Evolutionary conservation across 2,888 invertebrate genomes (phyloP).

Genomic region (Luperina nickerlii): DNA sequence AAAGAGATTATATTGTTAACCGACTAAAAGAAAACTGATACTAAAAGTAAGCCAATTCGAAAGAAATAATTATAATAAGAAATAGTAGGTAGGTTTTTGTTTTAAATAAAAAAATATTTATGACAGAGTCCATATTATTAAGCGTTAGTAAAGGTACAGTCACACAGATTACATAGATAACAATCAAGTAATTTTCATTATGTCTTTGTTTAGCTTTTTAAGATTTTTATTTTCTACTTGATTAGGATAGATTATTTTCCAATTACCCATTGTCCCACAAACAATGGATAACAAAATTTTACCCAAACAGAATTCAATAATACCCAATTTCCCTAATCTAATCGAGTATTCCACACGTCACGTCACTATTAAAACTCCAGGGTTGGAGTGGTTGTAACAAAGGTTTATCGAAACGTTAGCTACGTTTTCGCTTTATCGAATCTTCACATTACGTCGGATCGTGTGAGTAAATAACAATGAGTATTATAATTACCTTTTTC

Average conservation of each 20-base stretch:
- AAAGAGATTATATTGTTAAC: background rate
- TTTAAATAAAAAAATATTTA: no score
- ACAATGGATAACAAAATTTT: constrained; percentile 4
- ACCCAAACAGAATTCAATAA: constrained; percentile 41
- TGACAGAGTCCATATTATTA: background rate
- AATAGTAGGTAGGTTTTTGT: background rate
- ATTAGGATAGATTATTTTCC: background rate
- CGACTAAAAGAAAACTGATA: background rate
- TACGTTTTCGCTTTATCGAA: constrained; percentile 71
- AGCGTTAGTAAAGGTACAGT: background rate
- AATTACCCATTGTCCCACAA: background rate
- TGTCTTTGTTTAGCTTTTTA: background rate
- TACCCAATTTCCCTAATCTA: constrained; percentile 51
- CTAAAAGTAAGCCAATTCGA: background rate
- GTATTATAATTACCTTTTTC: constrained; percentile 68
- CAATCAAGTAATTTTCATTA: background rate
- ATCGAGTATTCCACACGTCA: constrained; percentile 55
- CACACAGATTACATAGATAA: background rate
- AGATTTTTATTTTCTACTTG: background rate
- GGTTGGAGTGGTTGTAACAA: constrained; percentile 75
- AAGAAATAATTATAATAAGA: background rate
- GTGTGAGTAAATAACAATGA: constrained; percentile 68
- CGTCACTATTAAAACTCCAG: constrained; percentile 66
- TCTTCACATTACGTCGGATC: constrained; percentile 66
- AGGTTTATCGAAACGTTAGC: constrained; percentile 78